These are phyloP conservation scores for Rambutsinella grinnellia DNA, from an alignment of 2,888 invertebrate species.

Conservation along the genomic window DNA sequence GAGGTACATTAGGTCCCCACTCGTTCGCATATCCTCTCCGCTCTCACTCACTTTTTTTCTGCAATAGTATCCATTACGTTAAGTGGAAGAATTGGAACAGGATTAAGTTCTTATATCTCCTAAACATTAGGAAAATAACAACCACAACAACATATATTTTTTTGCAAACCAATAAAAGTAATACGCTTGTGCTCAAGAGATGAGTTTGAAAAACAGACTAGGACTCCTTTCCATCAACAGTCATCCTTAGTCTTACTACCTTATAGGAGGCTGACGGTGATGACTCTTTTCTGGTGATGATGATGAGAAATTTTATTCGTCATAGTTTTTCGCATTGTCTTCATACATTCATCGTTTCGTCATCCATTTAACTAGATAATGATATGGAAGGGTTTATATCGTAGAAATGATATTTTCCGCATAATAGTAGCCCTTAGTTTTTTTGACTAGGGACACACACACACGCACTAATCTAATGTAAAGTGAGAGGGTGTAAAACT, in stretches of 20 bases:
- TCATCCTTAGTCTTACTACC: slow-evolving; percentile 27
- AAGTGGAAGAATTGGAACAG: neutral
- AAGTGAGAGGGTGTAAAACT: neutral
- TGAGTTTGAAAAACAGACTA: neutral
- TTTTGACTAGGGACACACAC: neutral
- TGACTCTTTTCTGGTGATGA: slow-evolving; percentile 50
- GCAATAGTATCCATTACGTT: neutral
- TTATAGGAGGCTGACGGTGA: slow-evolving; percentile 36
- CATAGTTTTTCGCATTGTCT: slow-evolving; percentile 2
- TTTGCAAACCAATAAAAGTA: neutral
- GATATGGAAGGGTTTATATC: neutral
- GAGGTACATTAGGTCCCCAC: neutral
- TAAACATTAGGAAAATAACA: neutral
- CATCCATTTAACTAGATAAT: slow-evolving; percentile 10
- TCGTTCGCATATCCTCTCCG: neutral
- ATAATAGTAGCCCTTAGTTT: slow-evolving; percentile 39
- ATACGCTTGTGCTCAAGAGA: no score
- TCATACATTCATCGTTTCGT: slow-evolving; percentile 16
- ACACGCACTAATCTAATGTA: neutral
- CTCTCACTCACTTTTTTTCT: neutral
- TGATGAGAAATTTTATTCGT: slow-evolving; percentile 6
- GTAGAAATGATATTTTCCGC: slow-evolving; percentile 23
- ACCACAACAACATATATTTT: neutral
- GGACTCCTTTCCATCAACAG: slow-evolving; percentile 6
- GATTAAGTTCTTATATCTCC: neutral